Percentiles rank a stretch among this genome's conserved stretches.
These are phyloP conservation scores for Anomalospiza imberbis DNA, from an alignment of 2,797 vertebrate species.

Conservation along the genomic window DNA sequence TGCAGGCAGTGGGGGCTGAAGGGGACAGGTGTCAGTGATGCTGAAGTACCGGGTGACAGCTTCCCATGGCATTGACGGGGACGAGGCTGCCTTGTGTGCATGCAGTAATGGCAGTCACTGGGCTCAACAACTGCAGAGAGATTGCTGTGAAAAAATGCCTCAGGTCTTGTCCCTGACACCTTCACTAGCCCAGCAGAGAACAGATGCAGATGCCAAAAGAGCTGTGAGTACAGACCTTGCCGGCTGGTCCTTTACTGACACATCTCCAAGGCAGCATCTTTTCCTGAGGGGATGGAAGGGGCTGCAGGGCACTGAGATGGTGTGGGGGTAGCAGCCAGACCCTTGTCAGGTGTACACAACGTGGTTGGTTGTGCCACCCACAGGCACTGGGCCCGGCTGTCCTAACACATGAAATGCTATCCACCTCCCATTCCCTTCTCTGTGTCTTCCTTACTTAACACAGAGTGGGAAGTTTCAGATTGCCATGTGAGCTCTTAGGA, in stretches of 20 bases:
- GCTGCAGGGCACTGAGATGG: neutral
- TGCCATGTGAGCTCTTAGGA: neutral
- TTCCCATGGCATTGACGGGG: conserved; percentile 62
- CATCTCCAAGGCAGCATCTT: neutral
- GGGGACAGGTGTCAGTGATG: neutral
- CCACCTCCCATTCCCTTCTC: neutral
- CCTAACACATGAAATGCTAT: neutral
- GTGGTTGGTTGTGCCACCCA: accelerated
- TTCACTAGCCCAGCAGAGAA: neutral
- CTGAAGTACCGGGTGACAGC: conserved; percentile 29
- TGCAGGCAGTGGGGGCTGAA: neutral
- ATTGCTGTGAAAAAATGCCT: neutral
- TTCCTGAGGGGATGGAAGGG: neutral
- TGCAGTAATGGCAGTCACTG: neutral
- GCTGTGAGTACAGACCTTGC: neutral
- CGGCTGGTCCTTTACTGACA: neutral
- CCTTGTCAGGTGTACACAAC: neutral
- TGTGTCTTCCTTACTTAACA: neutral
- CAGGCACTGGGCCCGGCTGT: neutral
- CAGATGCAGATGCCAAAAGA: neutral
- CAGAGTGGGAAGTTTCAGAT: neutral
- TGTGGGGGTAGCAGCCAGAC: neutral
- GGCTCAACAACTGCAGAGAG: neutral
- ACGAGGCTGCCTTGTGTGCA: conserved; percentile 71
- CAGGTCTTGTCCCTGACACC: neutral